Evolutionary conservation across 2,797 vertebrate genomes (phyloP).

Genomic region (Champsocephalus gunnari): DNA sequence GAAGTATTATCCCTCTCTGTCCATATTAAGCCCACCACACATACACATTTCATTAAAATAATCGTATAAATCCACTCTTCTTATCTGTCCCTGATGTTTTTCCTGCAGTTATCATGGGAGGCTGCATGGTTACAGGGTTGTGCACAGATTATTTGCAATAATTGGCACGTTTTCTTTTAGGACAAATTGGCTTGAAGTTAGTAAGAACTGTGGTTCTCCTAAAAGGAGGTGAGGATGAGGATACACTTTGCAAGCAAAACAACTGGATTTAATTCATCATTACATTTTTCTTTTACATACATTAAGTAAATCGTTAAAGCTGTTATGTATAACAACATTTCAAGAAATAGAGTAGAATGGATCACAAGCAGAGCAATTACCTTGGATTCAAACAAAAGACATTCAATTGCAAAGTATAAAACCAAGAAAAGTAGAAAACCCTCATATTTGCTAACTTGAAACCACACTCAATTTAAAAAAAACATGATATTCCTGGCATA

Average conservation of each 20-base stretch:
- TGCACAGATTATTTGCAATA: constrained; percentile 23
- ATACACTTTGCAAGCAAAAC: background rate
- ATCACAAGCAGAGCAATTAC: background rate
- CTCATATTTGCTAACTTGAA: background rate
- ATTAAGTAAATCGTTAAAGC: background rate
- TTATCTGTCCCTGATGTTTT: constrained; percentile 61
- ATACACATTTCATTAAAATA: constrained; percentile 74
- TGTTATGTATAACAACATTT: background rate
- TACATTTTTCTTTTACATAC: background rate
- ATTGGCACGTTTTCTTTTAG: constrained; percentile 21
- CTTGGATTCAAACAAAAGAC: background rate
- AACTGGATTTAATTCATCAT: background rate
- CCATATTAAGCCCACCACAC: constrained; percentile 45
- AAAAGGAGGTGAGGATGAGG: background rate
- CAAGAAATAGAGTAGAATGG: background rate
- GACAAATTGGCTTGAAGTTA: constrained; percentile 19
- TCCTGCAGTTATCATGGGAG: constrained; percentile 51
- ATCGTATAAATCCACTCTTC: constrained; percentile 51
- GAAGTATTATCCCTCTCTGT: constrained; percentile 56
- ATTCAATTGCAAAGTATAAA: background rate
- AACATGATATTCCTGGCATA: too few species aligned
- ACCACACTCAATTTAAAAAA: too few species aligned
- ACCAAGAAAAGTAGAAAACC: background rate
- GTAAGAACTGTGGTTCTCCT: constrained; percentile 15
- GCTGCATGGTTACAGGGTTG: constrained; percentile 41